A percentile compares a stretch with the other conserved stretches of the same genome.
Evolutionary conservation across 1,140 invertebrate genomes (phyloP).

Genomic region (Drosophila nannoptera): DNA sequence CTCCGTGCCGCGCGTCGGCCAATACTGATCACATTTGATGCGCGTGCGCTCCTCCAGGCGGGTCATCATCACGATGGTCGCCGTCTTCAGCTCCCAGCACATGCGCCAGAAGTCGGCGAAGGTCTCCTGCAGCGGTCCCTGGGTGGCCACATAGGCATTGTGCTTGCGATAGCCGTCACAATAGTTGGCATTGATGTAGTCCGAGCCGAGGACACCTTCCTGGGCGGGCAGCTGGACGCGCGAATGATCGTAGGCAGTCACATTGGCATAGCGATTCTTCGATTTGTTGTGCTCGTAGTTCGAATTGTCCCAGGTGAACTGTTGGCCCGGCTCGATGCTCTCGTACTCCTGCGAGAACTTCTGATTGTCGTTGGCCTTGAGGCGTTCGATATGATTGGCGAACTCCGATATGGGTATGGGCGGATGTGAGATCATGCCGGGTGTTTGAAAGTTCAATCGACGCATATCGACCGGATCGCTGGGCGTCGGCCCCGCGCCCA

Average conservation of each 20-base stretch:
- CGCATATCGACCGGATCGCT: slow-evolving; percentile 98
- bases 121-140: slow-evolving; percentile 97
- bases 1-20: slow-evolving; percentile 95
- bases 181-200: slow-evolving; percentile 99
- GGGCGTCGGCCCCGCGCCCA: slow-evolving; percentile 86
- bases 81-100: slow-evolving; percentile 97
- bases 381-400: slow-evolving; percentile 94
- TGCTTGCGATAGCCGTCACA: slow-evolving; percentile 97
- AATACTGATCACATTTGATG: slow-evolving; percentile 99
- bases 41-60: slow-evolving; percentile 96
- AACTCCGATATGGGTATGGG: slow-evolving; percentile 97
- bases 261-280: slow-evolving; percentile 99
- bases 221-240: slow-evolving; percentile 94
- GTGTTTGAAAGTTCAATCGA: slow-evolving; percentile 97
- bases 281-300: slow-evolving; percentile 98
- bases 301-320: slow-evolving; percentile 99
- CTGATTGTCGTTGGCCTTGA: slow-evolving; percentile 97
- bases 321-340: slow-evolving; percentile 98
- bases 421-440: slow-evolving; percentile 97
- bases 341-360: slow-evolving; percentile 98
- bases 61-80: slow-evolving; percentile 99
- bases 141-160: slow-evolving; percentile 98
- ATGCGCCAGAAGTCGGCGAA: slow-evolving; percentile 99
- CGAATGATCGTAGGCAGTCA: slow-evolving; percentile 99
- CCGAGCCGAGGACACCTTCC: slow-evolving; percentile 91